Conservation (phyloP, 2,113 vertebrate species). For the Acanthisitta chloris region DNA sequence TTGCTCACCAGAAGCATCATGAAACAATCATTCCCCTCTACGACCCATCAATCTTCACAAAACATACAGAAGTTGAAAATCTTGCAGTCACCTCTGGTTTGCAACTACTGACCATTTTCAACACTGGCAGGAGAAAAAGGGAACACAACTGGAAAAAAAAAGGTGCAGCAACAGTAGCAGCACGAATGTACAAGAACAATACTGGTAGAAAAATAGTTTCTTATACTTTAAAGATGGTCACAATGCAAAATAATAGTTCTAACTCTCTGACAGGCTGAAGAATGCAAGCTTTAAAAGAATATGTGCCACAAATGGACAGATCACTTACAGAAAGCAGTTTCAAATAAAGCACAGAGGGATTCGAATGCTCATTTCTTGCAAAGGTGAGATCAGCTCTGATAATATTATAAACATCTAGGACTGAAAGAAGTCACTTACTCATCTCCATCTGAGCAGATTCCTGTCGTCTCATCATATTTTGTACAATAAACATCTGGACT, state of each 20-base stretch:
- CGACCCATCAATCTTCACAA: neutral
- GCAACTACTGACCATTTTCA: neutral
- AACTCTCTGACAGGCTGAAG: neutral
- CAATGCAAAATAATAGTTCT: neutral
- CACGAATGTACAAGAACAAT: neutral
- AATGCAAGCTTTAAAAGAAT: neutral
- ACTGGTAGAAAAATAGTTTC: neutral
- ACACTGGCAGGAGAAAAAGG: neutral
- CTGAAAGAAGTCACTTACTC: conserved; percentile 80
- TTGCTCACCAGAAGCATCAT: neutral
- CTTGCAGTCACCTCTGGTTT: neutral
- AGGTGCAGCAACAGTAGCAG: neutral
- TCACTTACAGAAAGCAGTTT: neutral
- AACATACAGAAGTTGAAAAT: neutral
- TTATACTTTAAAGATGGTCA: neutral
- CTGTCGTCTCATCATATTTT: conserved; percentile 92
- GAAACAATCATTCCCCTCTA: neutral
- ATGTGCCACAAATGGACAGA: neutral
- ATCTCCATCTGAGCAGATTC: conserved; percentile 91
- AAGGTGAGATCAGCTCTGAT: neutral
- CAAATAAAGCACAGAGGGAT: neutral
- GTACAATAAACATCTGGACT: conserved; percentile 94
- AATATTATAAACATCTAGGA: neutral
- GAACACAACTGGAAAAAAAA: neutral
- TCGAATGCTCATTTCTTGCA: neutral